Base-by-base conservation (phyloP, 2,888 invertebrate species). In the Thysanoteuthis rhombus region DNA sequence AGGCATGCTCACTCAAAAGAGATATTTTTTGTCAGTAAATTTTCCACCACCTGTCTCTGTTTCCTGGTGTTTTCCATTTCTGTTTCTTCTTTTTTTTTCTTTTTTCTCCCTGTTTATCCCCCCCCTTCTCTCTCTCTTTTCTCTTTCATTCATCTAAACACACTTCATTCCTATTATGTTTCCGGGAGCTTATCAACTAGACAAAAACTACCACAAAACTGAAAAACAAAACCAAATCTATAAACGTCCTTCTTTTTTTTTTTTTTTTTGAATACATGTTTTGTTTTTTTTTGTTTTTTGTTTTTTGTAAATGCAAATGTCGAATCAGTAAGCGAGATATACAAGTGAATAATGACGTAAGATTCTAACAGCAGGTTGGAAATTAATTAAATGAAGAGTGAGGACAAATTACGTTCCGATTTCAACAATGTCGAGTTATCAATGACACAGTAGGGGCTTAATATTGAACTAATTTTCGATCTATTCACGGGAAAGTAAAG, bases 1-100 rank as follows among this genome's bases (percentile, higher is more conserved):
- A 39, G 19, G n/a, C 39, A 42, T 25, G 10, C 42, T 92, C 90
- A 90, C 28, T 90, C 16, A 92, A 92, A 92, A 92, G 19, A 3
- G n/a, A 16, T n/a, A n/a, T 52, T 52, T n/a, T 92, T 92, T 32
- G 42, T 40, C 42, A 25, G 91, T 42, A 38, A 39, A 91, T 92
- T 32, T n/a, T 45, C n/a, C 40, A 92, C 91, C 91, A 92, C 91
- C 91, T 92, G 91, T 92, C 40, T 92, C 45, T 42, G 25, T 92
- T 45, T 92, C 38, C 45, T 22, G 6, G 36, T 39, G 19, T 32
- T 40, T 38, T 12, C 40, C 36, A n/a, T 38, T 91, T 6, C 25
- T 6, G 25, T 28, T 58, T 58, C 10, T 58, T 5, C 8, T 58
- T 58, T 58, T 32, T 8, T 32, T 6, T 32, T 10, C 25, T 58